Conservation (phyloP, 2,113 vertebrate species). For the Nothobranchius kuhntae region DNA sequence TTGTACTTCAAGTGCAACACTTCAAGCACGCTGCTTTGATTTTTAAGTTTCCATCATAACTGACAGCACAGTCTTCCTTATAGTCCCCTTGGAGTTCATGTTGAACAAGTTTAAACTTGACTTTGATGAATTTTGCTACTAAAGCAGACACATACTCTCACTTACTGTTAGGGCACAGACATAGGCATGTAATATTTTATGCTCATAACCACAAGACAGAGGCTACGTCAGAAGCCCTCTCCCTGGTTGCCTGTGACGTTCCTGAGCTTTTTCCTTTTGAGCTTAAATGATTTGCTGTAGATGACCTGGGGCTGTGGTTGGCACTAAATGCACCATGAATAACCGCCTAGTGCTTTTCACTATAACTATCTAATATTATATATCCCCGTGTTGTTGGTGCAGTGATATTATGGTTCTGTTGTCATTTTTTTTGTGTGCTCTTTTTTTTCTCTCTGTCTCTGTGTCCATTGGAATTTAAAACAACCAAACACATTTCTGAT, state of each 20-base stretch:
- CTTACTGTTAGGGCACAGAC: not conserved
- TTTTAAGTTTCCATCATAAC: constrained; percentile 34
- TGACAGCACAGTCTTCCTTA: constrained; percentile 20
- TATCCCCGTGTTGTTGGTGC: too few relatives aligned
- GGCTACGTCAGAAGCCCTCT: not conserved
- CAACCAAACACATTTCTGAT: too few relatives aligned
- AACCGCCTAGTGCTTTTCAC: too few relatives aligned
- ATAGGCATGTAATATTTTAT: not conserved
- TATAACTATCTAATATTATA: too few relatives aligned
- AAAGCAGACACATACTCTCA: not conserved
- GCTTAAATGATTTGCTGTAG: too few relatives aligned
- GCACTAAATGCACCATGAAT: too few relatives aligned
- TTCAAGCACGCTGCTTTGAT: constrained; percentile 19
- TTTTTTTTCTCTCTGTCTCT: too few relatives aligned
- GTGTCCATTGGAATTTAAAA: too few relatives aligned
- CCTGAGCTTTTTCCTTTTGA: not conserved
- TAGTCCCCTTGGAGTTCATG: constrained; percentile 32
- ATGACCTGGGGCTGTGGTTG: too few relatives aligned
- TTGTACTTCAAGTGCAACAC: constrained; percentile 40
- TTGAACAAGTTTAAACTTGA: not conserved
- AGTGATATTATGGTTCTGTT: too few relatives aligned
- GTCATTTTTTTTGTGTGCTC: too few relatives aligned
- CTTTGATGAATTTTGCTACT: constrained; percentile 19
- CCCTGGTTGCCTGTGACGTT: not conserved
- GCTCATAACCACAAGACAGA: not conserved